These are phyloP conservation scores for Timandra comae DNA, from an alignment of 2,888 invertebrate species.

Conservation along the genomic window DNA sequence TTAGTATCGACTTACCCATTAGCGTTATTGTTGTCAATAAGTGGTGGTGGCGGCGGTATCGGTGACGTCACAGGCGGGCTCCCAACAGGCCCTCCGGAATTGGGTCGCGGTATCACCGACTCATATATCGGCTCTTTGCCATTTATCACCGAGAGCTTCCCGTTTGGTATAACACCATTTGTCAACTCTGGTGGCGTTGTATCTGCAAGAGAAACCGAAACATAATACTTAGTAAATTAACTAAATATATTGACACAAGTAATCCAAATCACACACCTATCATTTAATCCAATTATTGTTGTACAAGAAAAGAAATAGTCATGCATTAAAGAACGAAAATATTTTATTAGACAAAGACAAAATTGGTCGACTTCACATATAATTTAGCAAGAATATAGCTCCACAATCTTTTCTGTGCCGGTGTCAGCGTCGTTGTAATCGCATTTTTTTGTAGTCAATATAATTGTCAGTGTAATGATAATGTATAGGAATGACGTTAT, in stretches of 20 bases:
- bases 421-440: too few species aligned
- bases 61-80: slow-evolving; percentile 44
- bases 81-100: slow-evolving; percentile 32
- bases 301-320: too few species aligned
- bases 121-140: slow-evolving; percentile 89
- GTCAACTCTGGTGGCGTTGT: slow-evolving; percentile 63
- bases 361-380: too few species aligned
- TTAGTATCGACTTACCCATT: slow-evolving; percentile 60
- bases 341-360: neutral
- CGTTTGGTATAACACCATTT: slow-evolving; percentile 72
- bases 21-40: slow-evolving; percentile 24
- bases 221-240: neutral
- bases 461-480: too few species aligned
- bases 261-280: too few species aligned
- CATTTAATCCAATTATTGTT: neutral
- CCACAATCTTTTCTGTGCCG: too few species aligned
- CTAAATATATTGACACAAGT: too few species aligned
- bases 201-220: slow-evolving; percentile 28
- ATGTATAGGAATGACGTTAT: too few species aligned
- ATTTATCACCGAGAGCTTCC: slow-evolving; percentile 60
- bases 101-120: slow-evolving; percentile 85
- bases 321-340: too few species aligned
- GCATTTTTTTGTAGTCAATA: too few species aligned
- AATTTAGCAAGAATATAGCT: too few species aligned
- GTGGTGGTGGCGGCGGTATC: slow-evolving; percentile 40